Evolutionary conservation across 2,888 invertebrate species (phyloP).

Genomic region (Orchesellides sinensis): DNA sequence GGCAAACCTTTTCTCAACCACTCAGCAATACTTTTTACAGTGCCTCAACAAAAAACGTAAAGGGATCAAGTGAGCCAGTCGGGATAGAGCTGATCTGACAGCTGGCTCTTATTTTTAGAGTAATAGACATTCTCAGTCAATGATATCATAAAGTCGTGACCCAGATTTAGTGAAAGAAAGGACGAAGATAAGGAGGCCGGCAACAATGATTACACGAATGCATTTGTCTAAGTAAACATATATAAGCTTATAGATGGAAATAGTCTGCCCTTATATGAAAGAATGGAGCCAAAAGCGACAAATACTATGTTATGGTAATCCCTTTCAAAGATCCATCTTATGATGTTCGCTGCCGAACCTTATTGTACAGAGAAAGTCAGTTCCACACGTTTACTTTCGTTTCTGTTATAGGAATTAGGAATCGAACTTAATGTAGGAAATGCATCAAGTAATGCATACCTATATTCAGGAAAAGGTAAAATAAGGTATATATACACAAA

Average conservation of each 20-base stretch:
- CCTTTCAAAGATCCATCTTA: conserved; percentile 51
- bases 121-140: conserved; percentile 62
- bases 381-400: too few species aligned
- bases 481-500: too few species aligned
- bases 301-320: conserved; percentile 42
- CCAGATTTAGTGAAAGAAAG: conserved; percentile 47
- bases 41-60: conserved; percentile 14
- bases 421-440: too few species aligned
- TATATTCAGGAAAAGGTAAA: too few species aligned
- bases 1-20: neutral
- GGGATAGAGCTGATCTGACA: conserved; percentile 62
- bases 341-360: too few species aligned
- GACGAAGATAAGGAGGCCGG: conserved; percentile 21
- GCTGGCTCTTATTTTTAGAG: conserved; percentile 58
- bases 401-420: too few species aligned
- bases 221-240: conserved; percentile 12
- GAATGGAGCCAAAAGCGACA: conserved; percentile 44
- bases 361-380: too few species aligned
- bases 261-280: neutral
- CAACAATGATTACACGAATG: conserved; percentile 2
- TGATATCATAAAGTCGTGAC: conserved; percentile 61
- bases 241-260: too few species aligned
- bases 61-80: conserved; percentile 52
- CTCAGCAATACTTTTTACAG: neutral
- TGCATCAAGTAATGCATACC: too few species aligned